A percentile compares a stretch with the other conserved stretches of the same genome.
Evolutionary conservation across 2,888 invertebrate genomes (phyloP).

Genomic region (Napeogenes sylphis): DNA sequence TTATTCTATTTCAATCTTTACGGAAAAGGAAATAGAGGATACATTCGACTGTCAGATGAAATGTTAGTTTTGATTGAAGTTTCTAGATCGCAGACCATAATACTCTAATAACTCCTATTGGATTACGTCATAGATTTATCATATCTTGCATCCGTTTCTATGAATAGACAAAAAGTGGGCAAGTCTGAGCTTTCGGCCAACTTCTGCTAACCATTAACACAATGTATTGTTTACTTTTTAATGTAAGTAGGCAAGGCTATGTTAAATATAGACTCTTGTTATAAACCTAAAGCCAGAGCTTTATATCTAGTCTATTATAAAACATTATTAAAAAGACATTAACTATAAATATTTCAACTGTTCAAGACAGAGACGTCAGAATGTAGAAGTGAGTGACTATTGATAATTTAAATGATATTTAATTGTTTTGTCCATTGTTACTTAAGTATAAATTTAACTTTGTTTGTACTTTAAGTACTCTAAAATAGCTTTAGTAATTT

Average conservation of each 20-base stretch:
- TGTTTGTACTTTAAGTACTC: no score
- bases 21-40: neutral
- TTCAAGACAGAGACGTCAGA: no score
- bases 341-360: no score
- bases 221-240: conserved; percentile 5
- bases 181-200: conserved; percentile 3
- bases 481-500: no score
- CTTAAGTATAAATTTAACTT: no score
- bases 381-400: no score
- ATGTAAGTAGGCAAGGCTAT: neutral
- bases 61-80: conserved; percentile 4
- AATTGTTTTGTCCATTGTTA: no score
- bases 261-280: no score
- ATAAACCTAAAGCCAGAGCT: no score
- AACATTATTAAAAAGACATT: no score
- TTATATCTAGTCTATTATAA: no score
- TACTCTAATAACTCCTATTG: conserved; percentile 16
- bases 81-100: conserved; percentile 15
- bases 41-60: neutral
- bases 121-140: conserved; percentile 17
- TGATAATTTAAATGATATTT: no score
- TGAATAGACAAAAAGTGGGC: conserved; percentile 17
- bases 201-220: conserved; percentile 1
- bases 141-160: conserved; percentile 16
- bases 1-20: neutral